Base-by-base conservation (phyloP, 2,113 vertebrate genomes). In the Callocephalon fimbriatum region DNA sequence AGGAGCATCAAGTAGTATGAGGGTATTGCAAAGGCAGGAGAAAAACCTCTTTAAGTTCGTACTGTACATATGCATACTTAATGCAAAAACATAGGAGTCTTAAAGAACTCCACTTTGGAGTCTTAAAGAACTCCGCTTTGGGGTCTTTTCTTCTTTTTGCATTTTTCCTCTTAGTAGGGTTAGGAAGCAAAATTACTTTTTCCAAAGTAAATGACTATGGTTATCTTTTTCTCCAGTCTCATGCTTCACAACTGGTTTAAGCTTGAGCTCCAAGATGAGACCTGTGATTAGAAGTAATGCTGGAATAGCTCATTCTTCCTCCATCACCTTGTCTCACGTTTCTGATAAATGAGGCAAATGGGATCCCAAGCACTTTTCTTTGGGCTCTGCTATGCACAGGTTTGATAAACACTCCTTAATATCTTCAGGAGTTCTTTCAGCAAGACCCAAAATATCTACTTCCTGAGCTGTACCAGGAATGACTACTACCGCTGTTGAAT, bases 281-380 rank as follows among this genome's bases (percentile, higher is more conserved):
- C 15, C 26, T 70, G 27, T 27, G 5, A 31, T 77, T 50, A 74
- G 40, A 67, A 68, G 32, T n/a, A 59, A 35, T 47, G 16, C 35
- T 62, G 54, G 26, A 85, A 51, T 51, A 74, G 22, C 23, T 90
- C 4, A 1, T 87, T 85, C n/a, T 89, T 86, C 29, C 31, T 45
- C 5, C 16, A 40, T 77, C 32, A 54, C 35, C 10, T 80, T 77
- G 4, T 81, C 63, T 77, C 20, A 10, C 0, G 0, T 81, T 74
- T 78, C 40, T 74, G 37, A 25, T 72, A 20, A 40, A 48, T 50
- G 58, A 70, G 13, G 15, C 50, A 81, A 61, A 53, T n/a, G n/a
- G 27, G 15, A 89, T 61, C 58, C 37, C 48, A 73, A 17, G 25
- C 13, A 32, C n/a, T 95, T 74, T 51, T 66, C 18, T 37, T 77